Evolutionary conservation across 1,140 invertebrate genomes (phyloP).

Genomic region (Heliconius melpomene): DNA sequence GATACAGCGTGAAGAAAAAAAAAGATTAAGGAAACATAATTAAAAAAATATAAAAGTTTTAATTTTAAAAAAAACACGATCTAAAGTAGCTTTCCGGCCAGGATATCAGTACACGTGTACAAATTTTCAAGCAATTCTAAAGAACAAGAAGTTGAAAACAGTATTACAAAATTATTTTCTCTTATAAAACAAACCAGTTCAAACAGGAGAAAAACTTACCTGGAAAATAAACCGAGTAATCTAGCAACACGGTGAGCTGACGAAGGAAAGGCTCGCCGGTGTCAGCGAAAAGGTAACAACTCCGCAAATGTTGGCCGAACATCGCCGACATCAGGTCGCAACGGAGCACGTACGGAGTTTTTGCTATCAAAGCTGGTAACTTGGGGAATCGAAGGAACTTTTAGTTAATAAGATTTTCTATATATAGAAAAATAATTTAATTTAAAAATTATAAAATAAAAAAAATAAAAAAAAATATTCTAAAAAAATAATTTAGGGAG

Average conservation of each 20-base stretch:
- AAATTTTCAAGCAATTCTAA: too few relatives aligned
- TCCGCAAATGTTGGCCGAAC: conserved; percentile 72
- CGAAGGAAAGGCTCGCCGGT: conserved; percentile 73
- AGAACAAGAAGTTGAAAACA: neutral
- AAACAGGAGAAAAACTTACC: conserved; percentile 46
- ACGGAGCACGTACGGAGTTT: conserved; percentile 66
- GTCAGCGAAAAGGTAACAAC: conserved; percentile 72
- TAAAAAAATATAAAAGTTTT: too few relatives aligned
- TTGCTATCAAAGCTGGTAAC: conserved; percentile 60
- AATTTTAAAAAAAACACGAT: too few relatives aligned
- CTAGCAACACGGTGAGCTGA: conserved; percentile 64
- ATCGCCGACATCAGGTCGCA: conserved; percentile 75
- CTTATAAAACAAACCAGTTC: neutral
- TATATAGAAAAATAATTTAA: too few relatives aligned
- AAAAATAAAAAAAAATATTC: too few relatives aligned
- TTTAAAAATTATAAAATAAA: too few relatives aligned
- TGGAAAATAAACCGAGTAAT: conserved; percentile 72
- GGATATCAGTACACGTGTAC: too few relatives aligned
- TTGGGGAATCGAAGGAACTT: conserved; percentile 27
- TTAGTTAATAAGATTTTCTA: neutral
- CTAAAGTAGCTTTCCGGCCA: too few relatives aligned
- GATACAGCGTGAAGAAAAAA: too few relatives aligned
- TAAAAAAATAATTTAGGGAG: too few relatives aligned
- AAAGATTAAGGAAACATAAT: too few relatives aligned
- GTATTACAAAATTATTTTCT: neutral